Conservation (phyloP, 2,888 invertebrate species). For the Xestia c-nigrum region DNA sequence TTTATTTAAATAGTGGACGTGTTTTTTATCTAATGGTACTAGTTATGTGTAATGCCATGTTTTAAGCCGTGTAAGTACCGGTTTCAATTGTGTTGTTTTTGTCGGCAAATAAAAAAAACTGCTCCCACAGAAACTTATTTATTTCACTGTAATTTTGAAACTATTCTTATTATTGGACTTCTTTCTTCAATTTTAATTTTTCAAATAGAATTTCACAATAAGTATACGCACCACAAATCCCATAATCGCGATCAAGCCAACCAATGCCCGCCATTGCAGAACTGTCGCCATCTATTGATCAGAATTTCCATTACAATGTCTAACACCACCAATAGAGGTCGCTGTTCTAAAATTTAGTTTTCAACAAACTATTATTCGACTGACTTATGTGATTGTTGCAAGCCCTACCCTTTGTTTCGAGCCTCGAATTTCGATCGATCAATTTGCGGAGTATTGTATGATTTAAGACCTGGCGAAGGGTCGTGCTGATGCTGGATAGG, state of each 20-base stretch:
- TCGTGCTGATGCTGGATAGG: constrained; percentile 83
- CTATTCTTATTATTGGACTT: too few relatives aligned
- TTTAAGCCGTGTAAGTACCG: constrained; percentile 56
- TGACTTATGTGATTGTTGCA: constrained; percentile 69
- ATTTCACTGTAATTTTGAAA: too few relatives aligned
- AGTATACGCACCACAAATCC: constrained; percentile 3
- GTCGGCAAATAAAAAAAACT: constrained; percentile 1
- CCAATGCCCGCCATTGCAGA: constrained; percentile 28
- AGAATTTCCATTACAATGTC: constrained; percentile 41
- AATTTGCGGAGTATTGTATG: constrained; percentile 75
- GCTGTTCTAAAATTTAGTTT: constrained; percentile 62
- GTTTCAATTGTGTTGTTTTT: constrained; percentile 41
- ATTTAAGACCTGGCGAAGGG: constrained; percentile 83
- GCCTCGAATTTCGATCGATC: constrained; percentile 72
- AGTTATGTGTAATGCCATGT: constrained; percentile 63
- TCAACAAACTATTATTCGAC: constrained; percentile 51
- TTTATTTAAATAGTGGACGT: constrained; percentile 78
- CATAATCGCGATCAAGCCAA: constrained; percentile 22
- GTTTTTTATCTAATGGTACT: constrained; percentile 69
- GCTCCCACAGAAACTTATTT: not conserved
- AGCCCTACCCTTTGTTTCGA: constrained; percentile 63
- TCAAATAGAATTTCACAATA: not conserved
- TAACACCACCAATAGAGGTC: constrained; percentile 58
- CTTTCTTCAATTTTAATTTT: too few relatives aligned
- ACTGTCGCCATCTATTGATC: constrained; percentile 59